Base-by-base conservation (phyloP, 92 coral and sea anemone genomes). In the Epizoanthus stellaris region DNA sequence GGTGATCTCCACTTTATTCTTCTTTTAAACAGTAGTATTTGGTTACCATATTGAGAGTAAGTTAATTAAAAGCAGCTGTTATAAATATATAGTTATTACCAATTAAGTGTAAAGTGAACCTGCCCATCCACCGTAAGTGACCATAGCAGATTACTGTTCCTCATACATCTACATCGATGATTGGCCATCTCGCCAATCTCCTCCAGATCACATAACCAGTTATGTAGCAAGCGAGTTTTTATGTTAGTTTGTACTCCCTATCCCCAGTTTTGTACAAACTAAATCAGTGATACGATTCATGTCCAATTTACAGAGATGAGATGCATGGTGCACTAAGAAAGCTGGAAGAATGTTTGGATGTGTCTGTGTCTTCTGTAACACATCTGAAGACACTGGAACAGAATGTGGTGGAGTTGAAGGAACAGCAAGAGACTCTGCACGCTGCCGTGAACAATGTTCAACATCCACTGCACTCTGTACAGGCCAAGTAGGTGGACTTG, bases 391-490 rank as follows among this genome's bases (percentile, higher is more conserved):
- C 97, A 57, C 85, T 96, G 91, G 96, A 95, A 66, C 84, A 76
- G 62, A 88, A 91, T 3, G 89, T 88, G 64, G 95, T 93, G 23
- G 97, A 93, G 82, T 91, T 96, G 36, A 89, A 93, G 81, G 97
- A 89, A 73, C 98, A 96, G 45, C 93, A 95, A 84, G 94, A 91
- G 36, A 93, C 95, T 4, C 89, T 96, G 14, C 98, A 91, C 68
- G 80, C 86, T 67, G 99, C 99, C 67, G 91, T 96, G 61, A 90
- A 87, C 66, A 95, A 91, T 66, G 66, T 98, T 60, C 89, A 82
- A 39, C 99, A 96, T 70, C 95, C 97, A 4, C 87, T 96, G 23
- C 99, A 96, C 80, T 90, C 97, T 9, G 91, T 95, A 17, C 99
- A 96, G 86, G 95, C 95, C 60, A 96, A 96, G 99, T 96, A 93